Conservation (phyloP, 1,140 invertebrate species). For the Drosophila malerkotliana region DNA sequence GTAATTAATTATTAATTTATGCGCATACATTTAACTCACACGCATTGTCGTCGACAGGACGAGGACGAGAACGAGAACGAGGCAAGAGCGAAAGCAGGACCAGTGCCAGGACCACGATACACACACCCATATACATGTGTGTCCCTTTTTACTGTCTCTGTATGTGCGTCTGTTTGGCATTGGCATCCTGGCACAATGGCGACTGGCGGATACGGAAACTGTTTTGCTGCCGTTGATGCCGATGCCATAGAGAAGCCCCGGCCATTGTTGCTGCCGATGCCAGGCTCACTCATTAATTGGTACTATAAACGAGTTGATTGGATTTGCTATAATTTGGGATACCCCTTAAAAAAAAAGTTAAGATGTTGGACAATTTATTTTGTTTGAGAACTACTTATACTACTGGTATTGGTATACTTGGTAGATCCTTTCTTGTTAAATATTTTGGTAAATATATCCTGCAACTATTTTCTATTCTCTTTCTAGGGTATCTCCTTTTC, state of each 20-base stretch:
- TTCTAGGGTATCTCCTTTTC: constrained; percentile 3
- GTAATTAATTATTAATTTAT: constrained; percentile 84
- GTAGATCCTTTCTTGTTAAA: too few relatives aligned
- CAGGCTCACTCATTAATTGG: constrained; percentile 30
- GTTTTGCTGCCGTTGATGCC: constrained; percentile 80
- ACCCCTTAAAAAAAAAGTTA: background rate
- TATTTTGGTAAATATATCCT: background rate
- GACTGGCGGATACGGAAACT: constrained; percentile 79
- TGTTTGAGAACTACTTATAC: too few relatives aligned
- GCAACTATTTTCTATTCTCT: background rate
- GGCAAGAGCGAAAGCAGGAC: constrained; percentile 12
- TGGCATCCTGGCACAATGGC: constrained; percentile 71
- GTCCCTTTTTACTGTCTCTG: constrained; percentile 2
- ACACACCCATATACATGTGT: constrained; percentile 11
- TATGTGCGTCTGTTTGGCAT: constrained; percentile 60
- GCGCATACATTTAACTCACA: constrained; percentile 84
- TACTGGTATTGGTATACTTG: too few relatives aligned
- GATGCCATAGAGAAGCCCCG: constrained; percentile 57
- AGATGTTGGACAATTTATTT: background rate
- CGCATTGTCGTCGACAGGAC: constrained; percentile 79
- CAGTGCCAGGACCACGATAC: constrained; percentile 34
- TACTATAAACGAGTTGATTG: constrained; percentile 26
- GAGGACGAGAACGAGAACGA: constrained; percentile 14
- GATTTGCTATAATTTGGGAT: constrained; percentile 2
- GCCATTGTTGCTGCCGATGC: constrained; percentile 59